phyloP scores from a whole-genome alignment of 2,113 vertebrate species.

The Trematocara variabile region DNA sequence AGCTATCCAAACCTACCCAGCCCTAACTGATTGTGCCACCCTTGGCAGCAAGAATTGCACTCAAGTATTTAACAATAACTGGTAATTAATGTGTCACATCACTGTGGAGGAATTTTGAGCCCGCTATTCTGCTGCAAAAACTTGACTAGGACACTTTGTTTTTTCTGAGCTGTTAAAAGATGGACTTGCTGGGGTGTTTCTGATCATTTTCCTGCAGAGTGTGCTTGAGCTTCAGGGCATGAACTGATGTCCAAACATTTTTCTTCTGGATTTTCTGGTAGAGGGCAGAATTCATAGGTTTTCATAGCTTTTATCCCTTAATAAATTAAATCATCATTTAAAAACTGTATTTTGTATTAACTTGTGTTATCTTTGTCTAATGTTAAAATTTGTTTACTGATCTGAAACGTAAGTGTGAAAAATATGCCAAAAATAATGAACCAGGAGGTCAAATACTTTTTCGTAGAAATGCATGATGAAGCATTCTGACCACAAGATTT shows the following conservation, averaged over 20 bases:
- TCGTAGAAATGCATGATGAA: background rate
- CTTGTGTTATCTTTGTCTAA: background rate
- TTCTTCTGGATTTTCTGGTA: background rate
- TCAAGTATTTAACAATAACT: background rate
- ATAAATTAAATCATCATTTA: background rate
- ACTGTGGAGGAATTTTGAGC: background rate
- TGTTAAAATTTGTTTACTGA: background rate
- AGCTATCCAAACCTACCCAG: background rate
- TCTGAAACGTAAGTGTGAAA: background rate
- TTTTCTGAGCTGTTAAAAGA: background rate
- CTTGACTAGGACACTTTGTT: background rate
- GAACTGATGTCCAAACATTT: background rate
- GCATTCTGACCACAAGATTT: conserved; percentile 1
- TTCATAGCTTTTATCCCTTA: background rate
- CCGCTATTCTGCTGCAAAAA: background rate
- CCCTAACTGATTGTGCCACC: background rate
- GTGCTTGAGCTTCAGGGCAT: background rate
- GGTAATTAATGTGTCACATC: background rate
- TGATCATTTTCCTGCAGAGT: background rate
- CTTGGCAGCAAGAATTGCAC: background rate
- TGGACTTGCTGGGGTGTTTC: background rate
- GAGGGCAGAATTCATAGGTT: background rate
- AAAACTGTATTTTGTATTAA: background rate
- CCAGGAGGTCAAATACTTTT: background rate
- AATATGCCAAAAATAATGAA: background rate